A percentile compares a stretch with the other conserved stretches of the same genome.
These are phyloP conservation scores for Homarus gammarus DNA, from an alignment of 2,888 invertebrate genomes.

Conservation along the genomic window DNA sequence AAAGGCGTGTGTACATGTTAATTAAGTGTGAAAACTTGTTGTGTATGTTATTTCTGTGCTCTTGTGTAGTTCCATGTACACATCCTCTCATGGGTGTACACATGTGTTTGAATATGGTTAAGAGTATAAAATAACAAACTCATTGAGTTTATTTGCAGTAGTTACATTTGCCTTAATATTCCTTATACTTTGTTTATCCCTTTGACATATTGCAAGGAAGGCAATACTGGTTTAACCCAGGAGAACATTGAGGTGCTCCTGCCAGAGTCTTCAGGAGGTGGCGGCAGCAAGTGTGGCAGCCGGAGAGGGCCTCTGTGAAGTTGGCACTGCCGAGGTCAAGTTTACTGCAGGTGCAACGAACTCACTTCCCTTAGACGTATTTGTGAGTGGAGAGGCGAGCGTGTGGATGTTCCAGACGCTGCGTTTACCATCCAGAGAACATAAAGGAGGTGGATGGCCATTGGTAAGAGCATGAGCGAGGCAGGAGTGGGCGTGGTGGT, in stretches of 20 bases:
- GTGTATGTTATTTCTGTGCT: too few species aligned
- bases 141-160: conserved; percentile 4
- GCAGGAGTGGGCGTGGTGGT: conserved; percentile 78
- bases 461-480: conserved; percentile 78
- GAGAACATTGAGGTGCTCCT: background rate
- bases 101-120: background rate
- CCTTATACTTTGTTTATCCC: background rate
- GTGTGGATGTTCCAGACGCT: conserved; percentile 17
- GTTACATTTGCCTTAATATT: background rate
- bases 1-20: too few species aligned
- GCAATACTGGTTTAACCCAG: background rate
- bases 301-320: background rate
- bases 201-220: background rate
- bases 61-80: too few species aligned
- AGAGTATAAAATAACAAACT: background rate
- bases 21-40: too few species aligned
- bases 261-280: conserved; percentile 17
- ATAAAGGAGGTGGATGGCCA: conserved; percentile 49
- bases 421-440: conserved; percentile 11
- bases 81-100: too few species aligned
- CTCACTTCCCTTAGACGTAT: background rate
- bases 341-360: background rate
- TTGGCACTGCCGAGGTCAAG: background rate
- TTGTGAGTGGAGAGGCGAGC: background rate
- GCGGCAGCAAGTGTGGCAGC: background rate